These are phyloP conservation scores for Labeo catla DNA, from an alignment of 2,113 vertebrate genomes.

Conservation along the genomic window DNA sequence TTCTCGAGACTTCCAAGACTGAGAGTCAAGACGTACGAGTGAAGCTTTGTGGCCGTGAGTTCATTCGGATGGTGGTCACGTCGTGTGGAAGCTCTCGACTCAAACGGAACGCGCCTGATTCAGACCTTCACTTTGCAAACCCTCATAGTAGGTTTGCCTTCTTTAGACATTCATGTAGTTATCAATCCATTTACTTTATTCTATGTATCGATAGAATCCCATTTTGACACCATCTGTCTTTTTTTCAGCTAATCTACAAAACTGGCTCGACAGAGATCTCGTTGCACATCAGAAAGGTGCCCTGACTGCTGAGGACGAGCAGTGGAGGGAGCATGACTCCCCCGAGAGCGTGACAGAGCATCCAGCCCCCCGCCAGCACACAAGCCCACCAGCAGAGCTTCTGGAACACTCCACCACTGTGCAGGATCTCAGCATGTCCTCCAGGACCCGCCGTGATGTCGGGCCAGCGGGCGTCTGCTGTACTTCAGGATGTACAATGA, in stretches of 20 bases:
- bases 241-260: conserved; percentile 50
- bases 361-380: conserved; percentile 29
- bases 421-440: conserved; percentile 41
- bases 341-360: conserved; percentile 4
- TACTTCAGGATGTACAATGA: conserved; percentile 76
- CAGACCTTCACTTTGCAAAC: conserved; percentile 38
- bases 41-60: conserved; percentile 75
- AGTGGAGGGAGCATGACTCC: background rate
- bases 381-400: conserved; percentile 14
- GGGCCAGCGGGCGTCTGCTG: conserved; percentile 78
- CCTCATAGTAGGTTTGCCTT: conserved; percentile 60
- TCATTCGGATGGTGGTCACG: conserved; percentile 72
- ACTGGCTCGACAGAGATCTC: conserved; percentile 35
- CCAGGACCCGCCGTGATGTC: conserved; percentile 57
- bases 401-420: background rate
- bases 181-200: background rate
- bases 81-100: conserved; percentile 73
- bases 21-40: conserved; percentile 66
- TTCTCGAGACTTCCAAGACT: conserved; percentile 46
- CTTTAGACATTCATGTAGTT: background rate
- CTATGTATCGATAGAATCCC: background rate
- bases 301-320: conserved; percentile 17
- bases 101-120: conserved; percentile 60
- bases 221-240: background rate
- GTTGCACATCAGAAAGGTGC: background rate